Base-by-base conservation (phyloP, 2,113 vertebrate species). In the Hypomesus transpacificus region DNA sequence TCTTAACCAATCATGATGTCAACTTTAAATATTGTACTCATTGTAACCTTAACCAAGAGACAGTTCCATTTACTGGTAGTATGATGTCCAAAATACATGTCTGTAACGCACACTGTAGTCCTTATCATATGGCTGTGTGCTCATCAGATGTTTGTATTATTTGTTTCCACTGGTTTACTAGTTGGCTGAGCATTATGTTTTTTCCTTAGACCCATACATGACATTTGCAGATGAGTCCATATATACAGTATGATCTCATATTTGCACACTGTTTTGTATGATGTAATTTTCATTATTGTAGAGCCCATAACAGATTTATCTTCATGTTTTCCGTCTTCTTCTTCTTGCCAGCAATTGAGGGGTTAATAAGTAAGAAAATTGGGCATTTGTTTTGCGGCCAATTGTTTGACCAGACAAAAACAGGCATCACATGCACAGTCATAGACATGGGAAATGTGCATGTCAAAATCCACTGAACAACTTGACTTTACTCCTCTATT, bases 281-380 rank as follows among this genome's bases (percentile, higher is more conserved):
- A 54, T 66, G 17, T 20, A n/a, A 51, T 20, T 46, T 61, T 80
- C 80, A 83, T 87, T 75, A 70, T 77, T 59, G 68, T 82, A 76
- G 60, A 72, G 78, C 74, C 89, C 89, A 91, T 91, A 88, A 90
- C 85, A 82, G 79, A 79, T 85, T 74, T 86, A 81, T 85, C 80
- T 73, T 75, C 87, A 91, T 90, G 76, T 91, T 82, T 92, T 85
- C 81, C 39, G 39, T 46, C 39, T 46, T 90, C 74, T 89, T 82
- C 88, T 83, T 88, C 75, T 88, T 88, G 87, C 90, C 91, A 93
- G 92, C 91, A 91, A 92, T 93, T 92, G 91, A 91, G 87, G 92
- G 92, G 88, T 93, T 93, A 90, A 93, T 93, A 91, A 93, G 92
- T 93, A 93, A 93, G 92, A 88, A 56, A 46, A 13, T 46, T 46